Conservation (phyloP, 2,797 vertebrate genomes). For the Lagocephalus sceleratus region DNA sequence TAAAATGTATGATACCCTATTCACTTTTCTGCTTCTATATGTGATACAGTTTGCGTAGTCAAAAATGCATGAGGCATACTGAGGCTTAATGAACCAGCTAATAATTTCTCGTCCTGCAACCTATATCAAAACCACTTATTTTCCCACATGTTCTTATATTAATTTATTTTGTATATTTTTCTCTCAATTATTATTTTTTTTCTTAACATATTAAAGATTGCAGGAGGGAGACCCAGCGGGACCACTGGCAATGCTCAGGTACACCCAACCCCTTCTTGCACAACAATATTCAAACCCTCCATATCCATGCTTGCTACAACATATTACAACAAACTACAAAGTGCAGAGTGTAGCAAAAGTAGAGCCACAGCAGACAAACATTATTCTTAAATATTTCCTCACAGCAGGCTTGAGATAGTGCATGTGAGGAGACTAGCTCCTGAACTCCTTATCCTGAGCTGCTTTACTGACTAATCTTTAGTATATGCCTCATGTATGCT, state of each 20-base stretch:
- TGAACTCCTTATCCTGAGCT: not conserved
- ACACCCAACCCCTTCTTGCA: conserved; percentile 34
- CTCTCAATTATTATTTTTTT: conserved; percentile 42
- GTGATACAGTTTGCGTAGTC: not conserved
- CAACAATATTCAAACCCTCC: conserved; percentile 30
- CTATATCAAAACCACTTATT: conserved; percentile 67
- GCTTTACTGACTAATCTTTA: too few species aligned
- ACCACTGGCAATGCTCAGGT: conserved; percentile 81
- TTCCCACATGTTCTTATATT: conserved; percentile 43
- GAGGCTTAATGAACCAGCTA: conserved; percentile 16
- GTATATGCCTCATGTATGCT: too few species aligned
- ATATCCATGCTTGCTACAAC: conserved; percentile 4
- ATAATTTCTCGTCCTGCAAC: conserved; percentile 51
- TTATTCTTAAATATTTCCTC: not conserved
- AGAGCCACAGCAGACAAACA: conserved; percentile 3
- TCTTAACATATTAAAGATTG: conserved; percentile 72
- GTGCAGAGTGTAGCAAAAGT: not conserved
- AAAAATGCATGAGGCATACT: not conserved
- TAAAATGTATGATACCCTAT: too few species aligned
- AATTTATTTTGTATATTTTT: conserved; percentile 45
- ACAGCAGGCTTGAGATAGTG: not conserved
- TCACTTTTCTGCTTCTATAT: too few species aligned
- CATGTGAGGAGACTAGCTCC: not conserved
- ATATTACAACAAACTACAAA: not conserved
- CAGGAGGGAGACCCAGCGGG: conserved; percentile 79